Evolutionary conservation across 2,113 vertebrate species (phyloP).

Genomic region (Neogobius melanostomus): DNA sequence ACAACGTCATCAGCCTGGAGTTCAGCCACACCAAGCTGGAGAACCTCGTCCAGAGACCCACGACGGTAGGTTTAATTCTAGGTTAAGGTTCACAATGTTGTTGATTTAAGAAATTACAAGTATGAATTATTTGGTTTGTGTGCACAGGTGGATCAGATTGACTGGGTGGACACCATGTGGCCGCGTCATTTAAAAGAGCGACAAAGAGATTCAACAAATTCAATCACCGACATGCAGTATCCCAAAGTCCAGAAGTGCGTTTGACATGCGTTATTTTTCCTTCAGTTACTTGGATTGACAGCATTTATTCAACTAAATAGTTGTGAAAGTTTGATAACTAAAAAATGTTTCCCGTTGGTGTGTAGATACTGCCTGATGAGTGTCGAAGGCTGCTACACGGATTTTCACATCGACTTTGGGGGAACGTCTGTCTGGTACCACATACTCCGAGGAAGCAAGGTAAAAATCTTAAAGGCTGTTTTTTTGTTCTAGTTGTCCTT

Average conservation of each 20-base stretch:
- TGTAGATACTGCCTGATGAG: constrained; percentile 97
- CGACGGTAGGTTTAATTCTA: constrained; percentile 35
- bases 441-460: constrained; percentile 94
- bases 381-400: constrained; percentile 96
- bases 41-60: constrained; percentile 88
- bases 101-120: neutral
- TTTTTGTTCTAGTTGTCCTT: no score
- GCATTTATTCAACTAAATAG: neutral
- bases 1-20: constrained; percentile 97
- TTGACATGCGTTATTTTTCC: no score
- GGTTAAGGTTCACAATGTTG: neutral
- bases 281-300: neutral
- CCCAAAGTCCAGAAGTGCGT: constrained; percentile 96
- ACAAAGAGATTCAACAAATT: constrained; percentile 95
- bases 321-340: neutral
- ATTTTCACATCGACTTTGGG: constrained; percentile 97
- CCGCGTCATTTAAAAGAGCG: constrained; percentile 95
- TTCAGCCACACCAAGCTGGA: constrained; percentile 97
- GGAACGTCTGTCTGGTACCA: constrained; percentile 99
- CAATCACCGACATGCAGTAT: constrained; percentile 96
- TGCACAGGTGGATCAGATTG: constrained; percentile 90
- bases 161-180: constrained; percentile 99
- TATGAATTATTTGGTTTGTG: neutral
- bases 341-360: neutral
- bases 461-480: constrained; percentile 46